Evolutionary conservation across 2,797 vertebrate species (phyloP).

Genomic region (Pseudochaenichthys georgianus): DNA sequence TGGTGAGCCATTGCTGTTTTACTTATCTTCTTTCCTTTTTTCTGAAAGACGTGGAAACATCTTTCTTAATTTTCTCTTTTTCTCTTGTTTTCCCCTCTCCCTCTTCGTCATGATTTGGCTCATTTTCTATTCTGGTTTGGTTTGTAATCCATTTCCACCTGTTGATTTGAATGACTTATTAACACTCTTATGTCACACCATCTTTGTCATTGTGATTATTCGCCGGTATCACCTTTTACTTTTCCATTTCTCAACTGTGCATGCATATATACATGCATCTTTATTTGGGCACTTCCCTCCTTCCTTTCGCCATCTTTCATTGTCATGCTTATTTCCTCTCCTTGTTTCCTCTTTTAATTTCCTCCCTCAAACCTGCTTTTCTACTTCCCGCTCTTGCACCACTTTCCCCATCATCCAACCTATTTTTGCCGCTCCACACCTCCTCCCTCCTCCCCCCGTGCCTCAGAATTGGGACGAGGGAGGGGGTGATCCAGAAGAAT

Average conservation of each 20-base stretch:
- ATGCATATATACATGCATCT: conserved; percentile 36
- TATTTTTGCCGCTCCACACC: conserved; percentile 41
- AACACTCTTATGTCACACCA: neutral
- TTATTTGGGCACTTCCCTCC: conserved; percentile 74
- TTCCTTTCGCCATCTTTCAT: conserved; percentile 40
- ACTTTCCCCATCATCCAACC: conserved; percentile 29
- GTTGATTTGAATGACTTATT: conserved; percentile 17
- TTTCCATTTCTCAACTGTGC: conserved; percentile 47
- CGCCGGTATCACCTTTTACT: conserved; percentile 21
- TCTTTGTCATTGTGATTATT: conserved; percentile 17
- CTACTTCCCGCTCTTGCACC: conserved; percentile 39
- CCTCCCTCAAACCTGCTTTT: conserved; percentile 40
- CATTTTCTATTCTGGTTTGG: conserved; percentile 73
- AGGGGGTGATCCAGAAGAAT: conserved; percentile 99
- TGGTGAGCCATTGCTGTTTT: conserved; percentile 86
- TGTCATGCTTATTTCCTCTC: conserved; percentile 47
- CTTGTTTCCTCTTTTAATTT: conserved; percentile 3
- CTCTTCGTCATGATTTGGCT: conserved; percentile 39
- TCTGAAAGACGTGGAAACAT: conserved; percentile 82
- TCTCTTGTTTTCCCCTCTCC: conserved; percentile 82
- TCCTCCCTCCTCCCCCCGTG: conserved; percentile 72
- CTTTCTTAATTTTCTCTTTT: conserved; percentile 93
- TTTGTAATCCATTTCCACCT: conserved; percentile 64
- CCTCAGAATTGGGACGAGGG: conserved; percentile 98
- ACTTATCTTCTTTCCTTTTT: conserved; percentile 83